Base-by-base conservation (phyloP, 2,888 invertebrate genomes). In the Steinernema scapterisci region DNA sequence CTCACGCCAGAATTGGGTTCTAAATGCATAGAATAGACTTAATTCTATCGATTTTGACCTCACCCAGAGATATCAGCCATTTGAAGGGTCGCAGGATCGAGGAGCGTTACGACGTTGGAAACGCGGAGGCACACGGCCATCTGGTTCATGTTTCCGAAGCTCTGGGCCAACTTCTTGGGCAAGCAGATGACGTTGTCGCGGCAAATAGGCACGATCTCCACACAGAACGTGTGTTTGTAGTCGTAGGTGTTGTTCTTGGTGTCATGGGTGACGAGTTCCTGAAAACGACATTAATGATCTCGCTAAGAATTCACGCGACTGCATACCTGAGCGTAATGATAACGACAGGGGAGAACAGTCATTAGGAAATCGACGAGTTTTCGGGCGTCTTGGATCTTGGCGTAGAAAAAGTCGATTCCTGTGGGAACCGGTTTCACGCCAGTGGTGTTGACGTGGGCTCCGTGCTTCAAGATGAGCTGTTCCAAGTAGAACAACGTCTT, bases 401-500 rank as follows among this genome's bases (percentile, higher is more conserved):
- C 90, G 88, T 93, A 99, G 89, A 92, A 99, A 88, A 99, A 99
- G 89, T 99, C 97, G 71, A 99, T 89, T 9, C 99, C 97, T 23
- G 79, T 81, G 16, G 79, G 78, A 7, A 76, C 84, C 16, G 86
- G 87, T 71, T 86, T 86, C 27, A 87, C 83, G 74, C 82, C 84
- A 27, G 85, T 84, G 13, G 95, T 93, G 85, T 93, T 92, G 82
- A 92, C 92, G 89, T 97, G 97, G 0, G 95, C 95, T 84, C 92
- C 94, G 87, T 97, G 94, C 88, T 97, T 99, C 81, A 99, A 89
- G 86, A 99, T 94, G 78, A 97, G 89, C 88, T 99, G 99, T 88
- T 99, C 99, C 85, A 99, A 90, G 88, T 97, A 99, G 88, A 93
- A 97, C 86, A 99, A 93, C 0, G 97, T 97, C 89, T 97, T 97